phyloP scores from a whole-genome alignment of 2,888 invertebrate genomes.

The Ptychoptera albimana region DNA sequence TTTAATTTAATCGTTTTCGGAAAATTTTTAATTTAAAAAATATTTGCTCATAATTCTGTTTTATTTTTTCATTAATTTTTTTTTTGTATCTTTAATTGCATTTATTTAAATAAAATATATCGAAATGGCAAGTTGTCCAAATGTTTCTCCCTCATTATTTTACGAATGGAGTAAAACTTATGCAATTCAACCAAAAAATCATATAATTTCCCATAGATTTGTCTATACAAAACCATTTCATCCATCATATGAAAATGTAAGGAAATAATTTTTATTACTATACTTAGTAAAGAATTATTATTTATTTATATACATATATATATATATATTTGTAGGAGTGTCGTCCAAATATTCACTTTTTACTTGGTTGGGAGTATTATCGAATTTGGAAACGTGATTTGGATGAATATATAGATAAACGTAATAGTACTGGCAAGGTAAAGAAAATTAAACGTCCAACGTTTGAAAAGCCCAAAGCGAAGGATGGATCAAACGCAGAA shows the following conservation, averaged over 20 bases:
- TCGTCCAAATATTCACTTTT: not conserved
- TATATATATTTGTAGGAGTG: not conserved
- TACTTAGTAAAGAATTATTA: too few relatives aligned
- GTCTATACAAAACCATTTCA: not conserved
- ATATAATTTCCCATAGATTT: not conserved
- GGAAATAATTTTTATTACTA: not conserved
- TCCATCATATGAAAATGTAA: slow-evolving; percentile 1
- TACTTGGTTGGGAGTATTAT: slow-evolving; percentile 1
- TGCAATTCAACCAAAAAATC: not conserved
- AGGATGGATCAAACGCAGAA: not conserved
- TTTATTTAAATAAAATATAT: not conserved
- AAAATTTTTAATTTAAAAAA: too few relatives aligned
- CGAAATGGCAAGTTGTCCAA: too few relatives aligned
- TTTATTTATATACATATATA: not conserved
- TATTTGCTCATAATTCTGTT: too few relatives aligned
- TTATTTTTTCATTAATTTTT: too few relatives aligned
- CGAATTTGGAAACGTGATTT: not conserved
- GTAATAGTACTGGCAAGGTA: not conserved
- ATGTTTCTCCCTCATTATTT: not conserved
- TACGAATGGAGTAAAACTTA: not conserved
- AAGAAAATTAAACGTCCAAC: slow-evolving; percentile 2
- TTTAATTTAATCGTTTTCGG: too few relatives aligned
- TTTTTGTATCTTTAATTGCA: too few relatives aligned
- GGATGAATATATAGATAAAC: not conserved
- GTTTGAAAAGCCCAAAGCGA: not conserved